Evolutionary conservation across 2,888 invertebrate species (phyloP).

Genomic region (Rhingia rostrata): DNA sequence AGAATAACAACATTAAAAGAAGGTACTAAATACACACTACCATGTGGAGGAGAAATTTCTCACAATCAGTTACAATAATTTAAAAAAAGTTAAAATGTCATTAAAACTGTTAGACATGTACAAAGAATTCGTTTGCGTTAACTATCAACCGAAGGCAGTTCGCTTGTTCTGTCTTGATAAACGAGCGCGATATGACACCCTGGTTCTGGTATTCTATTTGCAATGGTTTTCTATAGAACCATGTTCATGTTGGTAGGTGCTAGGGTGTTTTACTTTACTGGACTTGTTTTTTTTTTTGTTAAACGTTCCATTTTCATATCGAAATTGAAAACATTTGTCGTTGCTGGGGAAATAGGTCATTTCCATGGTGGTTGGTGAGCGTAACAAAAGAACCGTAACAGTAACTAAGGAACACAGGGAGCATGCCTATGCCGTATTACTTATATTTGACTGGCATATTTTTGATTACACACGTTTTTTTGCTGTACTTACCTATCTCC

Average conservation of each 20-base stretch:
- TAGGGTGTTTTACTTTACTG: neutral
- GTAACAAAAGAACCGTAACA: conserved; percentile 42
- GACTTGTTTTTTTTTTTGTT: conserved; percentile 5
- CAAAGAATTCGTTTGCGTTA: too few species aligned
- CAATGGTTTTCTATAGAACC: conserved; percentile 10
- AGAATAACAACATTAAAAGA: too few species aligned
- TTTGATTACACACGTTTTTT: conserved; percentile 12
- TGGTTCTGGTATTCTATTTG: neutral
- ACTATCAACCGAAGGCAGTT: neutral
- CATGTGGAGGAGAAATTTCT: too few species aligned
- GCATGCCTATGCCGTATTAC: neutral
- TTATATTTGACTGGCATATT: neutral
- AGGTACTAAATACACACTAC: too few species aligned
- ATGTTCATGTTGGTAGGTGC: neutral
- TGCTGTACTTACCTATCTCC: neutral
- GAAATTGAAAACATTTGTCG: conserved; percentile 10
- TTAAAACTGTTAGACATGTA: too few species aligned
- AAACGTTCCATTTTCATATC: conserved; percentile 22
- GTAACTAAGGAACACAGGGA: conserved; percentile 36
- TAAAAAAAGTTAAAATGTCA: too few species aligned
- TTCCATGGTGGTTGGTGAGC: conserved; percentile 45
- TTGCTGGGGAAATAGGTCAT: conserved; percentile 46
- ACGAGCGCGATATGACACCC: conserved; percentile 27
- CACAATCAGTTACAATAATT: too few species aligned
- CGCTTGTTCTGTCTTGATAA: conserved; percentile 20